Conservation (phyloP, 2,113 vertebrate species). For the Neodon shergylaensis region DNA sequence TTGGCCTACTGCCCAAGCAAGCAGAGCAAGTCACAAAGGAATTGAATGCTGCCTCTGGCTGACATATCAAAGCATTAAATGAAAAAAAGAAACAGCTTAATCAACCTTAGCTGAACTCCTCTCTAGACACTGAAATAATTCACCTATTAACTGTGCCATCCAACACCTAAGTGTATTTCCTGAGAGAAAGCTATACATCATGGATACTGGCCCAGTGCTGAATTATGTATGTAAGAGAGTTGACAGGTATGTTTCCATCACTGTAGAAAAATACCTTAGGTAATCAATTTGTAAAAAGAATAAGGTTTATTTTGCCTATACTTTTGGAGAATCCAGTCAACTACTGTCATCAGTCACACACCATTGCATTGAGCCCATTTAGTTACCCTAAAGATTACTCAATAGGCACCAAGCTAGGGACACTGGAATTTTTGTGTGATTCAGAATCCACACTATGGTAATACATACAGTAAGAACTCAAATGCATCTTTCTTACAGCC, state of each 20-base stretch:
- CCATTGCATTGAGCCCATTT: background rate
- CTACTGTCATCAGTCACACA: background rate
- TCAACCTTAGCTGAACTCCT: conserved; percentile 14
- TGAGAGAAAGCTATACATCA: background rate
- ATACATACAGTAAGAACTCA: background rate
- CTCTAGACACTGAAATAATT: conserved; percentile 19
- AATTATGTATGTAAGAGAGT: background rate
- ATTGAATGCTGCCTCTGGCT: background rate
- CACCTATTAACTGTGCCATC: background rate
- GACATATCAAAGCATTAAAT: background rate
- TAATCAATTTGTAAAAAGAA: background rate
- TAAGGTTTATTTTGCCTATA: background rate
- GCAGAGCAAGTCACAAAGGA: background rate
- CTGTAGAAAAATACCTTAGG: background rate
- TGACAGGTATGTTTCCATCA: background rate
- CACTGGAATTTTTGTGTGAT: background rate
- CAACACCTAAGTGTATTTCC: background rate
- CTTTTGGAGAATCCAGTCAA: background rate
- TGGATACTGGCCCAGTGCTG: background rate
- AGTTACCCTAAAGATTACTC: background rate
- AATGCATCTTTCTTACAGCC: background rate
- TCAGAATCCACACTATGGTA: background rate
- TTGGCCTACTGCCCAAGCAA: conserved; percentile 1
- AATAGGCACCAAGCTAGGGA: background rate
- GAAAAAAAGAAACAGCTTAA: conserved; percentile 44